These are phyloP conservation scores for Danio choprae DNA, from an alignment of 2,797 vertebrate genomes.

Conservation along the genomic window DNA sequence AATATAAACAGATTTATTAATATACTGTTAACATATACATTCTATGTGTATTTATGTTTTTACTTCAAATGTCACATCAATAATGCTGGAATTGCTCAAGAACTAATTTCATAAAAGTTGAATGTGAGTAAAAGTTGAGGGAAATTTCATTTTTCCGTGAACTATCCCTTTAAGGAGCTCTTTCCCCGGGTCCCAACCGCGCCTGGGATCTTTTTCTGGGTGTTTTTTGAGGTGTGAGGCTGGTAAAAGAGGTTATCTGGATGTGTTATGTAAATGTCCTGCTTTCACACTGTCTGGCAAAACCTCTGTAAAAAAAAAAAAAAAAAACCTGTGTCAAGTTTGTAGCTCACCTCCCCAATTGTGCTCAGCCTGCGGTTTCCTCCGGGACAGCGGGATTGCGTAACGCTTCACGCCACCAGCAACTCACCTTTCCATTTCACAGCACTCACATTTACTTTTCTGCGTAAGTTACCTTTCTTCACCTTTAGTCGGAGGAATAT, in stretches of 20 bases:
- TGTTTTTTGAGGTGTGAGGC: slow-evolving; percentile 2
- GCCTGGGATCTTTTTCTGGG: neutral
- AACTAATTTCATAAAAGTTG: no score
- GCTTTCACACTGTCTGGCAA: slow-evolving; percentile 27
- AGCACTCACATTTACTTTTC: slow-evolving; percentile 8
- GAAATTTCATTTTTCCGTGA: no score
- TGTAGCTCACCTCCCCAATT: neutral
- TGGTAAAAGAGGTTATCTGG: slow-evolving; percentile 11
- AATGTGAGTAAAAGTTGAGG: no score
- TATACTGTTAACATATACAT: no score
- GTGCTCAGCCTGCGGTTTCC: neutral
- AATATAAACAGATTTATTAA: no score
- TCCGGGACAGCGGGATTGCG: slow-evolving; percentile 1
- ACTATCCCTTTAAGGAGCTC: no score
- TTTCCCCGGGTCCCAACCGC: no score
- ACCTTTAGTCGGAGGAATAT: neutral
- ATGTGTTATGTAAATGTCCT: slow-evolving; percentile 41
- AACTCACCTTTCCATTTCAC: neutral
- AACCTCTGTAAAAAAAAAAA: neutral
- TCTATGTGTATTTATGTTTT: no score
- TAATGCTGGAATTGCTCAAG: no score
- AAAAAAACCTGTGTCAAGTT: slow-evolving; percentile 19
- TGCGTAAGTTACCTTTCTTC: neutral
- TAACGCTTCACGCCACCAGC: slow-evolving; percentile 35
- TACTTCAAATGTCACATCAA: no score